Evolutionary conservation across 2,888 invertebrate genomes (phyloP).

Genomic region (Hirudinaria manillensis): DNA sequence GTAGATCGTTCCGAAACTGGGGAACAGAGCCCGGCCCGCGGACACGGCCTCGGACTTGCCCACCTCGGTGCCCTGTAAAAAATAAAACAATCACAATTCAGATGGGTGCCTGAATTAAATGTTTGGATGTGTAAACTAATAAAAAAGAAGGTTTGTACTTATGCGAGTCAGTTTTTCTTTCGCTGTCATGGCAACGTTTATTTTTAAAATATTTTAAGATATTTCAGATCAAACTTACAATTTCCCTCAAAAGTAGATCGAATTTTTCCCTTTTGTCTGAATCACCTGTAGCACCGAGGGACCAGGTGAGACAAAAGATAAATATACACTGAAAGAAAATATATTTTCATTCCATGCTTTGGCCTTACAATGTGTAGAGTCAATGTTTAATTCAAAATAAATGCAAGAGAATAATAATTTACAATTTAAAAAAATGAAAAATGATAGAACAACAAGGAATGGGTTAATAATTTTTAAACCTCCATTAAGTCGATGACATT

Average conservation of each 20-base stretch:
- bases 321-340: slow-evolving; percentile 68
- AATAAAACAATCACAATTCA: neutral
- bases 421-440: no score
- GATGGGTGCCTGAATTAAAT: neutral
- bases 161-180: no score
- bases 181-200: no score
- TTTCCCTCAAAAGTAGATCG: slow-evolving; percentile 70
- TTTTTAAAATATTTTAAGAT: neutral
- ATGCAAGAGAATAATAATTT: neutral
- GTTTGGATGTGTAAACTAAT: no score
- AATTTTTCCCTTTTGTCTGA: slow-evolving; percentile 69
- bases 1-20: slow-evolving; percentile 52
- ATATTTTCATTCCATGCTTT: neutral
- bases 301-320: slow-evolving; percentile 87
- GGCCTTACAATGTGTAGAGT: neutral
- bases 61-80: neutral
- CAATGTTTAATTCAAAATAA: neutral
- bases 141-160: no score
- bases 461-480: neutral
- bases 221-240: slow-evolving; percentile 53
- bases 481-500: slow-evolving; percentile 26
- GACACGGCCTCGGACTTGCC: neutral
- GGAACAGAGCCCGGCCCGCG: slow-evolving; percentile 42
- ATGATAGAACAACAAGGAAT: no score
- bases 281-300: slow-evolving; percentile 76